Conservation (phyloP, 2,888 invertebrate genomes). For the Diplazon laetatorius region DNA sequence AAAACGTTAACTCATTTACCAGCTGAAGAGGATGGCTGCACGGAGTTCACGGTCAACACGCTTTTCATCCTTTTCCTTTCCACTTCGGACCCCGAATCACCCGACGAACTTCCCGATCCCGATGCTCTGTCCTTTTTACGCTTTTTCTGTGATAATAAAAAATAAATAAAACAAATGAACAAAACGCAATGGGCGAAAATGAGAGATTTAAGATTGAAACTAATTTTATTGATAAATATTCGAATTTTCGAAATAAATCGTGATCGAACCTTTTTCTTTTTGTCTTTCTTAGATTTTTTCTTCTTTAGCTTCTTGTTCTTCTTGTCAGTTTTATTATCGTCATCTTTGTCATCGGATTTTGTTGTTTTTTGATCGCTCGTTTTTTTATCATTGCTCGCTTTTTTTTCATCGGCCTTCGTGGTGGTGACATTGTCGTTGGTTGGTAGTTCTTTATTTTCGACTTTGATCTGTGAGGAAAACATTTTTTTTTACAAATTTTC, state of each 20-base stretch:
- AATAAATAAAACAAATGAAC: too few species aligned
- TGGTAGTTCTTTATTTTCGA: constrained; percentile 82
- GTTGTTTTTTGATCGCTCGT: constrained; percentile 72
- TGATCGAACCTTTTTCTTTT: constrained; percentile 66
- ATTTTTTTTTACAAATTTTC: not conserved
- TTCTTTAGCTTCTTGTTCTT: constrained; percentile 77
- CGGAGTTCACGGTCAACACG: constrained; percentile 69
- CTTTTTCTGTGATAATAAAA: too few species aligned
- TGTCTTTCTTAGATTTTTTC: constrained; percentile 73
- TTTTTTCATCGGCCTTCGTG: constrained; percentile 70
- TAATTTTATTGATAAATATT: not conserved
- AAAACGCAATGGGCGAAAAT: not conserved
- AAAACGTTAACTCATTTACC: constrained; percentile 40
- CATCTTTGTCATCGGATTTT: constrained; percentile 67
- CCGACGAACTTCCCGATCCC: constrained; percentile 65
- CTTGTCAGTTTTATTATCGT: constrained; percentile 72
- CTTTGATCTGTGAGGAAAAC: constrained; percentile 75
- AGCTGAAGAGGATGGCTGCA: constrained; percentile 62
- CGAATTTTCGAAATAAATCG: not conserved
- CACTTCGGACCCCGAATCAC: constrained; percentile 69
- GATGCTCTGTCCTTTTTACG: constrained; percentile 73
- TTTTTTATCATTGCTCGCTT: constrained; percentile 68
- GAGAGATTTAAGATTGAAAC: not conserved
- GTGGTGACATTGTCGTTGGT: constrained; percentile 79
- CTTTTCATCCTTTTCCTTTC: constrained; percentile 76